These are phyloP conservation scores for Sandelia bainsii DNA, from an alignment of 2,797 vertebrate species.

Conservation along the genomic window DNA sequence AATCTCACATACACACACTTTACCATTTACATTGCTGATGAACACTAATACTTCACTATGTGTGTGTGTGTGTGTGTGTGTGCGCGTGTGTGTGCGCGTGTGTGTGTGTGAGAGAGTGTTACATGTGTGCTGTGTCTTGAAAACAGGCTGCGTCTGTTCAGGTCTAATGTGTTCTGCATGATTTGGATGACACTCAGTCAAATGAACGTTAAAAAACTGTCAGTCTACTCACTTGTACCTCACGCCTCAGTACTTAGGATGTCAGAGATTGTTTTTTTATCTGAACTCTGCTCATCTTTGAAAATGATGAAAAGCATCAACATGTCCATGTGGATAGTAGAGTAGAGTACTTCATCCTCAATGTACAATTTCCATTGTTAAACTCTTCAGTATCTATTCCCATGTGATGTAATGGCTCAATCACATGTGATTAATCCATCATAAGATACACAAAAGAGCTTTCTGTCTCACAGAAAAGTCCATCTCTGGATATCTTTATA, in stretches of 20 bases:
- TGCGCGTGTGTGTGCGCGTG: constrained; percentile 11
- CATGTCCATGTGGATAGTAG: neutral
- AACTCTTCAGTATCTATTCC: neutral
- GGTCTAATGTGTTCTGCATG: constrained; percentile 59
- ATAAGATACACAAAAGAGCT: constrained; percentile 30
- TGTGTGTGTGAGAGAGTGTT: constrained; percentile 13
- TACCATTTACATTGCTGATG: constrained; percentile 10
- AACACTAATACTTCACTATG: constrained; percentile 21
- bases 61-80: constrained; percentile 18
- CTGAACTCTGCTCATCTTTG: neutral
- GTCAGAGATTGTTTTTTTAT: constrained; percentile 8
- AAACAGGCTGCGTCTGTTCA: constrained; percentile 51
- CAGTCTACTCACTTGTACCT: neutral
- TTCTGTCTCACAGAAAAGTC: constrained; percentile 32
- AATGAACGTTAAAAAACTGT: constrained; percentile 14
- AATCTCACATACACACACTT: constrained; percentile 21
- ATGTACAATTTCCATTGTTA: constrained; percentile 1
- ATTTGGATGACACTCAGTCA: constrained; percentile 38
- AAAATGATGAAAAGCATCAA: neutral
- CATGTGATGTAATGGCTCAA: constrained; percentile 14
- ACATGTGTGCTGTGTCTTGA: constrained; percentile 13
- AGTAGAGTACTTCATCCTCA: neutral
- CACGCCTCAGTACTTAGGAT: constrained; percentile 17
- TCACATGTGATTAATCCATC: constrained; percentile 22
- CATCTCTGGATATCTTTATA: constrained; percentile 23